Percentiles rank a stretch among this genome's conserved stretches.
Evolutionary conservation across 92 coral and sea anemone species (phyloP).

Genomic region (Zoanthus solanderi): DNA sequence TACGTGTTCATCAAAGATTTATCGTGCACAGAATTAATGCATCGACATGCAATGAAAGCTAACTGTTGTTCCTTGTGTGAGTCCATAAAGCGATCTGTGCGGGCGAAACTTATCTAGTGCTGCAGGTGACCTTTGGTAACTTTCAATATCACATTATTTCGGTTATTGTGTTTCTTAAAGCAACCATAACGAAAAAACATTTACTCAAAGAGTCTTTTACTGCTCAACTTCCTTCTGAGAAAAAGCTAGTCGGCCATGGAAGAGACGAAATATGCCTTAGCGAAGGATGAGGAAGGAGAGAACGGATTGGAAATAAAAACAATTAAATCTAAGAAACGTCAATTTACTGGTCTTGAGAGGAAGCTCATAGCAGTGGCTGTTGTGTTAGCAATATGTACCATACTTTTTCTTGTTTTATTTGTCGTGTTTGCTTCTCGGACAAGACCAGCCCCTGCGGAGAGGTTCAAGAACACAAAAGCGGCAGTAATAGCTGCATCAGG

Average conservation of each 20-base stretch:
- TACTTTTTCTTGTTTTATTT: constrained; percentile 27
- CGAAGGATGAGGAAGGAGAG: constrained; percentile 15
- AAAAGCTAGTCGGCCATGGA: constrained; percentile 1
- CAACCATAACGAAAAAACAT: constrained; percentile 29
- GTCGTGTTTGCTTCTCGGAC: constrained; percentile 5
- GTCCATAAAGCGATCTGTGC: neutral
- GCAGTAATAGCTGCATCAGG: constrained; percentile 39
- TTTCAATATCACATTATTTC: constrained; percentile 1
- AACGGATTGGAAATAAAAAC: neutral
- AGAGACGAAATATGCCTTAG: constrained; percentile 32
- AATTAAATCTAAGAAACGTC: constrained; percentile 1
- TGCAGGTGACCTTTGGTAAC: constrained; percentile 7
- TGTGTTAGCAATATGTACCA: neutral
- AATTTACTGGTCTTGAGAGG: constrained; percentile 21
- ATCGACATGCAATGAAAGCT: neutral
- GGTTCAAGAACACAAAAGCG: constrained; percentile 31
- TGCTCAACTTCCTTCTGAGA: neutral
- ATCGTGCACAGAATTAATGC: constrained; percentile 3
- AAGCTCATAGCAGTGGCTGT: constrained; percentile 6
- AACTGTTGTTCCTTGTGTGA: neutral
- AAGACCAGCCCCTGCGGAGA: neutral
- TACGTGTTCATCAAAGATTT: constrained; percentile 27
- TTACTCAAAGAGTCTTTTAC: neutral
- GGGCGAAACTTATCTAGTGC: neutral
- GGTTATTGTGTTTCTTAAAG: constrained; percentile 38